Base-by-base conservation (phyloP, 2,888 invertebrate species). In the Hirtodrosophila alboralis region DNA sequence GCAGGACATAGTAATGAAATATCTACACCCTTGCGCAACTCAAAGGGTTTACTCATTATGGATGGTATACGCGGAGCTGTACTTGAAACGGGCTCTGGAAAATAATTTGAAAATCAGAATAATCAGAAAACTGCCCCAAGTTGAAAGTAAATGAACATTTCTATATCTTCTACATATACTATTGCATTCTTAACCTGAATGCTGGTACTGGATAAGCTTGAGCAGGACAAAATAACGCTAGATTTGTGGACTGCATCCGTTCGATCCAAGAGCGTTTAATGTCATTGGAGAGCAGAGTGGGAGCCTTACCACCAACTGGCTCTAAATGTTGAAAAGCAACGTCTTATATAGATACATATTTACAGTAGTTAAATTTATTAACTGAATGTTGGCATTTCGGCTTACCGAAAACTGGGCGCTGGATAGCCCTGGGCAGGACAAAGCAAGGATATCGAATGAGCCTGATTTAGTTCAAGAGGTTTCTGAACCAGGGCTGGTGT, bases 391-490 rank as follows among this genome's bases (percentile, higher is more conserved):
- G 56, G 41, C 26, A 7, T 41, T 65, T 63, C 52, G 63, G 66
- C 76, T 84, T 80, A 95, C 94, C 94, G 93, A 93, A 94, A 93
- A 81, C 92, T 90, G 79, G 95, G 95, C 83, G 94, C 93, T 65
- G 95, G 95, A 91, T 93, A 95, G 40, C 94, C 95, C 91, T 95
- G 95, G 26, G 95, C 94, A 53, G 95, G 95, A 90, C 95, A 95
- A 77, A 94, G 90, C 73, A 95, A 89, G 0, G 90, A 90, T 31
- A 90, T 83, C 5, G 84, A 63, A 30, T 72, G 67, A 2, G 65
- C 56, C 33, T 75, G 62, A 7, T 70, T 73, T 18, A 89, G 48
- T 21, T 89, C 88, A 37, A 89, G 70, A 6, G 90, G 90, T 71
- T 90, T 90, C 59, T 89, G 89, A 5, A 89, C 87, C 2, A 90